Conservation (phyloP, 2,888 invertebrate species). For the Tachina grossa region DNA sequence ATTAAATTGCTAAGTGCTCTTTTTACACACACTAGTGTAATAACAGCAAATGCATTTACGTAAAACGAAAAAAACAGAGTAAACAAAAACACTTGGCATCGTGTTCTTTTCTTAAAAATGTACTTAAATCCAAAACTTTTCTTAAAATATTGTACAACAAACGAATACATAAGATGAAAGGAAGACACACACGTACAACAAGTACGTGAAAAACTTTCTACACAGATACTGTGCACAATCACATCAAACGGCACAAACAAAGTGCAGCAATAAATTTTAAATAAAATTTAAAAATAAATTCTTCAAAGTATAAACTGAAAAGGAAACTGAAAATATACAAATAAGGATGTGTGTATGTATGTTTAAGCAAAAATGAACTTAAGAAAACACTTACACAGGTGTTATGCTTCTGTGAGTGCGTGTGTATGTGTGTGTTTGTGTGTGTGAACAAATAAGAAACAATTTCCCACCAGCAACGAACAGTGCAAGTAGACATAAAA, state of each 20-base stretch:
- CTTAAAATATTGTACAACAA: slow-evolving; percentile 38
- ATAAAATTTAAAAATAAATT: slow-evolving; percentile 53
- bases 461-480: slow-evolving; percentile 13
- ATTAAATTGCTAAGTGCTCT: slow-evolving; percentile 4
- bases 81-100: slow-evolving; percentile 50
- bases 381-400: slow-evolving; percentile 52
- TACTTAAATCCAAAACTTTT: slow-evolving; percentile 58
- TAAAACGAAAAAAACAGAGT: not conserved
- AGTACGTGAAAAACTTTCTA: slow-evolving; percentile 23
- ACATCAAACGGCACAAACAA: slow-evolving; percentile 58
- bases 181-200: slow-evolving; percentile 29
- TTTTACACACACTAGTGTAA: slow-evolving; percentile 26
- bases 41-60: slow-evolving; percentile 5
- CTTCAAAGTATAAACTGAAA: slow-evolving; percentile 46
- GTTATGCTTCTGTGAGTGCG: slow-evolving; percentile 10
- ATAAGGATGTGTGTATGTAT: not conserved
- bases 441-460: slow-evolving; percentile 41
- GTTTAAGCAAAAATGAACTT: slow-evolving; percentile 30
- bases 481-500: slow-evolving; percentile 9
- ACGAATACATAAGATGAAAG: slow-evolving; percentile 29
- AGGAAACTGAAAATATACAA: not conserved
- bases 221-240: slow-evolving; percentile 22
- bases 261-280: slow-evolving; percentile 67
- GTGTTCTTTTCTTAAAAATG: slow-evolving; percentile 47
- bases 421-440: too few species aligned